Evolutionary conservation across 2,797 vertebrate genomes (phyloP), one percentile per base, ranked within the genome.

Genomic region (Gymnoscopelus braueri): DNA sequence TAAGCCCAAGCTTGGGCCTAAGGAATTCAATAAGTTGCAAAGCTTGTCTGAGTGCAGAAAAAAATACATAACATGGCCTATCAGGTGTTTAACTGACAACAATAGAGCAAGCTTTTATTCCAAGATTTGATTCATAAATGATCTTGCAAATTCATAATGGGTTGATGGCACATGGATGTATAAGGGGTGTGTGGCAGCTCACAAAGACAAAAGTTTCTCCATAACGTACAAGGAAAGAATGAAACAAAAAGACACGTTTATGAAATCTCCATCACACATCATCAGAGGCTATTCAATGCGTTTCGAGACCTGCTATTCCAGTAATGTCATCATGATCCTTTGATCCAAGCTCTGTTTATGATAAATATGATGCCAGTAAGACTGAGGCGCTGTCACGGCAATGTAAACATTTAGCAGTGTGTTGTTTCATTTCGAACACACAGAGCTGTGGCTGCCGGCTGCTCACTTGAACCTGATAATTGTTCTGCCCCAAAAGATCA

Each of bases 401-500:
- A 81, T 81, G 78, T 57, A 78, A 44, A 59, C 77, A 77, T 80
- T 85, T 83, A 77, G 71, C 72, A 1, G 69, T 84, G 44, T 55
- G 84, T 78, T 78, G 71, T 61, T 78, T 86, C 72, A 81, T 80
- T 85, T 75, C 79, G 79, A 87, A 86, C 82, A 83, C 53, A 10
- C n/a, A 70, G 65, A 79, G 78, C 68, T 3, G 1, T 35, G 52
- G 74, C 80, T 71, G 83, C 78, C 81, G 81, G 78, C 64, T 77
- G 39, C 71, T 75, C 68, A 65, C 76, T 87, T 81, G 80, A 74
- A 67, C 87, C 80, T 78, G 51, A 68, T 86, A 84, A 91, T 88
- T 86, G 81, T 73, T 82, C 84, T 68, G 84, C 83, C 78, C 80
- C 39, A 72, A 77, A 88, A 90, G 84, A 89, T 89, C 77, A 74